Percentiles rank a stretch among this genome's conserved stretches.
phyloP scores from a whole-genome alignment of 2,888 invertebrate species.

The Drosophila mercatorum region DNA sequence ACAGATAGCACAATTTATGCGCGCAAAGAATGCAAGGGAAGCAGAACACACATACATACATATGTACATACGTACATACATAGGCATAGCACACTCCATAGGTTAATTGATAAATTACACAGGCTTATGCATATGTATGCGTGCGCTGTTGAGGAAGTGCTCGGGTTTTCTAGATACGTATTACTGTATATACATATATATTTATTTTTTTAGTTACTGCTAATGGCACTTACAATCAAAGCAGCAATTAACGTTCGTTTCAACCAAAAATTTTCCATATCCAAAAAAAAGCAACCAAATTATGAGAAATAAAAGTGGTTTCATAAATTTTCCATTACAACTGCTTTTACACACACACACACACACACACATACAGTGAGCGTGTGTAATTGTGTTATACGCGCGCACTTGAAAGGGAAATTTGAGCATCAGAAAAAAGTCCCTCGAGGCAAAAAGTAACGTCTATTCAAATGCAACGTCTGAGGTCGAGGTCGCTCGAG shows the following conservation, averaged over 20 bases:
- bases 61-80: neutral
- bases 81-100: conserved; percentile 46
- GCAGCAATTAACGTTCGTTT: conserved; percentile 63
- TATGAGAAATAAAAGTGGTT: conserved; percentile 33
- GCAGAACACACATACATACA: conserved; percentile 48
- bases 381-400: conserved; percentile 26
- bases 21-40: conserved; percentile 55
- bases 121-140: neutral
- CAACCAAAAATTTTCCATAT: conserved; percentile 61
- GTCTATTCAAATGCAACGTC: conserved; percentile 18
- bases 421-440: neutral
- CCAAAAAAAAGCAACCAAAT: conserved; percentile 15
- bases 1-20: conserved; percentile 23
- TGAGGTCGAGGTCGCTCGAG: conserved; percentile 34
- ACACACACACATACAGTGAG: neutral
- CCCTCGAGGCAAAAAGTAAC: neutral
- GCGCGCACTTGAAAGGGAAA: conserved; percentile 49
- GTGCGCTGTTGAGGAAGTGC: conserved; percentile 62
- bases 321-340: conserved; percentile 65
- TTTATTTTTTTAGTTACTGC: conserved; percentile 25
- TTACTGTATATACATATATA: neutral
- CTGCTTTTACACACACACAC: conserved; percentile 22
- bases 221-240: conserved; percentile 19
- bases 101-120: conserved; percentile 53
- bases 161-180: conserved; percentile 15